phyloP scores from a whole-genome alignment of 1,140 invertebrate genomes.

The Trachymyrmex septentrionalis region DNA sequence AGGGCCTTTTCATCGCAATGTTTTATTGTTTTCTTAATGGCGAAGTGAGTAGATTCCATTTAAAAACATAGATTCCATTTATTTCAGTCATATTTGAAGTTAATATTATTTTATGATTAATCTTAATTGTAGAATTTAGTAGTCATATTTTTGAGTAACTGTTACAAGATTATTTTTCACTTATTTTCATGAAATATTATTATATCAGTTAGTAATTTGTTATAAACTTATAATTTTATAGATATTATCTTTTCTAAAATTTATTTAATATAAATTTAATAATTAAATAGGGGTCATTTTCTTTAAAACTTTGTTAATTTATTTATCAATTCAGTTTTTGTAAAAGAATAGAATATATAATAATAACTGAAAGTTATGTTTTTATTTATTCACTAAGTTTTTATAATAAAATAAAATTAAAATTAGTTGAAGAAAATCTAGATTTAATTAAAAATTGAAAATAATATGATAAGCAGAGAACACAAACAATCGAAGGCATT shows the following conservation, averaged over 20 bases:
- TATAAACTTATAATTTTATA: neutral
- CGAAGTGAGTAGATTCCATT: conserved; percentile 89
- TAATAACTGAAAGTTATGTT: neutral
- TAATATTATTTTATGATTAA: neutral
- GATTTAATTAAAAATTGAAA: neutral
- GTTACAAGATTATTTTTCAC: neutral
- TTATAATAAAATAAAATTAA: neutral
- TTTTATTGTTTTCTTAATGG: conserved; percentile 96
- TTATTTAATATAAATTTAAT: neutral
- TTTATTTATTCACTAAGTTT: neutral
- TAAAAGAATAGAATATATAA: neutral
- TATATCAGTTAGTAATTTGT: neutral
- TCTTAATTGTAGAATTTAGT: neutral
- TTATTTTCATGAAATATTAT: neutral
- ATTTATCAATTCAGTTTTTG: neutral
- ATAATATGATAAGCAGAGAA: neutral
- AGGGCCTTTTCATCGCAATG: conserved; percentile 94
- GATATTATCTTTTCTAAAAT: neutral
- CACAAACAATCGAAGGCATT: neutral
- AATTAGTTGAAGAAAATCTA: neutral
- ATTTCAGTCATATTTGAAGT: neutral
- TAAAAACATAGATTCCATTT: neutral
- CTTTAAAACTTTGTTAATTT: neutral
- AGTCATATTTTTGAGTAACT: neutral
- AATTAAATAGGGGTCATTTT: neutral